A percentile compares a stretch with the other conserved stretches of the same genome.
These are phyloP conservation scores for Anguilla anguilla DNA, from an alignment of 2,797 vertebrate genomes.

Conservation along the genomic window DNA sequence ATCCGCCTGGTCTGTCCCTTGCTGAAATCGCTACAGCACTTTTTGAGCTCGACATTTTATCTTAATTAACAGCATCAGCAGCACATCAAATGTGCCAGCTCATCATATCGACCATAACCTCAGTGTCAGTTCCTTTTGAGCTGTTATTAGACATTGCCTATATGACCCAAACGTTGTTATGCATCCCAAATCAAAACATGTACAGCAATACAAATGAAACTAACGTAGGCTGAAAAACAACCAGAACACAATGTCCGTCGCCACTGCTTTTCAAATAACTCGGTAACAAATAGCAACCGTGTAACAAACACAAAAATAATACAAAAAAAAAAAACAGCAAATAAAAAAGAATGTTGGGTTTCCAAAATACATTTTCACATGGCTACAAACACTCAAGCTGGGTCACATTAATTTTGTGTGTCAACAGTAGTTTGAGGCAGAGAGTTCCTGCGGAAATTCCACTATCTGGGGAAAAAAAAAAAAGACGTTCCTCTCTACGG, in stretches of 20 bases:
- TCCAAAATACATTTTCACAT: not conserved
- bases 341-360: not conserved
- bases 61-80: not conserved
- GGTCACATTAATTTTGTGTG: not conserved
- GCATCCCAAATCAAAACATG: not conserved
- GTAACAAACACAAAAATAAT: not conserved
- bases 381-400: not conserved
- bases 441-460: constrained; percentile 7
- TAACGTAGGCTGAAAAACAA: not conserved
- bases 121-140: not conserved
- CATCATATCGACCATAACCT: not conserved
- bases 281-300: not conserved
- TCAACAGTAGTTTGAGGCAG: not conserved
- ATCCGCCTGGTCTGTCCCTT: no score
- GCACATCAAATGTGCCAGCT: not conserved
- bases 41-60: not conserved
- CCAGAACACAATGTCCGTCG: not conserved
- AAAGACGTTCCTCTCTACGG: not conserved
- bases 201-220: not conserved
- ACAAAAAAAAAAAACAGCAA: not conserved
- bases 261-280: not conserved
- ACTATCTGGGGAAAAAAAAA: not conserved
- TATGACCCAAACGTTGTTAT: not conserved
- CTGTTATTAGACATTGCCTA: no score
- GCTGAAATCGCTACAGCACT: no score